Evolutionary conservation across 2,888 invertebrate species (phyloP).

Genomic region (Chironomus riparius): DNA sequence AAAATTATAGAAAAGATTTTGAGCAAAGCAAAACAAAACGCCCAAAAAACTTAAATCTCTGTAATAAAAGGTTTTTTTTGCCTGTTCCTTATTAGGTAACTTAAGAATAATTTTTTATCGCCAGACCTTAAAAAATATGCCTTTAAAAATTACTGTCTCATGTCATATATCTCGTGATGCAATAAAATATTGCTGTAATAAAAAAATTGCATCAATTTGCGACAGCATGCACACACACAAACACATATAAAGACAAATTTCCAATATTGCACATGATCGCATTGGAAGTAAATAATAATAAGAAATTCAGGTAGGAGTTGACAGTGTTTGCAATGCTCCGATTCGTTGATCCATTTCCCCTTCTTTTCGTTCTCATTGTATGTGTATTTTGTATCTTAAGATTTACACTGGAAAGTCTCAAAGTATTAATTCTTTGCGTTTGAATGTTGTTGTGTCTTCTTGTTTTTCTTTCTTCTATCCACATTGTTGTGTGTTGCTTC

Average conservation of each 20-base stretch:
- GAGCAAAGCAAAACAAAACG: not conserved
- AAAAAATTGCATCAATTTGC: constrained; percentile 8
- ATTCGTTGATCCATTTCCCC: constrained; percentile 22
- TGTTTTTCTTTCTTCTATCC: not conserved
- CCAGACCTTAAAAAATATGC: not conserved
- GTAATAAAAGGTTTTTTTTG: not conserved
- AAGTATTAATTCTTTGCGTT: not conserved
- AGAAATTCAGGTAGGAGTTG: constrained; percentile 15
- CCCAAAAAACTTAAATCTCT: not conserved
- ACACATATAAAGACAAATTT: not conserved
- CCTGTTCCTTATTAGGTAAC: not conserved
- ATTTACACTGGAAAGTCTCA: constrained; percentile 7
- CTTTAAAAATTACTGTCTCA: constrained; percentile 16
- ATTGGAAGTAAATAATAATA: not conserved
- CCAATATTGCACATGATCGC: constrained; percentile 5
- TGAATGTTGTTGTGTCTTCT: constrained; percentile 6
- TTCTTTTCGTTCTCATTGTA: not conserved
- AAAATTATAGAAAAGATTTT: not conserved
- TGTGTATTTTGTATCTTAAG: not conserved
- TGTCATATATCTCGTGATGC: not conserved
- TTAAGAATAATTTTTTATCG: not conserved
- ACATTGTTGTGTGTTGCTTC: constrained; percentile 2
- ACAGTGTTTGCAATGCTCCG: not conserved
- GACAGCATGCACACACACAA: not conserved
- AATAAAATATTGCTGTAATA: not conserved